Evolutionary conservation across 2,797 vertebrate species (phyloP), one percentile per base, ranked within the genome.

Genomic region (Sebastes diploproa): DNA sequence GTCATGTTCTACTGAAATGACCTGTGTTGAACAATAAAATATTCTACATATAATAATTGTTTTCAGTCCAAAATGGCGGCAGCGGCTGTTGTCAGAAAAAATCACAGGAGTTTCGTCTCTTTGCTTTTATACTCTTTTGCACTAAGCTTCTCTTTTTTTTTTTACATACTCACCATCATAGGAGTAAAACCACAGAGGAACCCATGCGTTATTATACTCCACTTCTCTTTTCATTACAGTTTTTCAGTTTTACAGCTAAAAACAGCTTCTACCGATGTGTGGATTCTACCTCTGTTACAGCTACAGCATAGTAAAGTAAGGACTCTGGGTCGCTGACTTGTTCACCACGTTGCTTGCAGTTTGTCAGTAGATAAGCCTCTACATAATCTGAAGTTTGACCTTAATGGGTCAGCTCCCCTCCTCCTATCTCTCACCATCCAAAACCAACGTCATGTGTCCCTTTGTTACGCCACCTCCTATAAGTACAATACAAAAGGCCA

Each of bases 401-500:
- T 72, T 5, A 77, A 52, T 54, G 63, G 72, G 59, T 80, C 79
- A 50, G 68, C 67, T 74, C 61, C 54, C 55, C 59, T 79, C 69
- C 64, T 81, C 63, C 64, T 72, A 71, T 73, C 75, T 63, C 69
- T 38, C 61, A 56, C 60, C 70, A 38, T 80, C 67, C 72, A 71
- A 77, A 77, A 73, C 72, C 66, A 56, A 54, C 50, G 42, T 86
- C 86, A 86, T 70, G 56, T 65, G 74, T 83, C 55, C 61, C 22
- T 80, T 81, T 86, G 81, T 90, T 87, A 70, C 72, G 12, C 82
- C 86, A 90, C 84, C 72, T 86, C 83, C 71, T 77, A 23, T 78
- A 72, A 88, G 73, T 46, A 78, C 80, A 79, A 89, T 54, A 81
- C 84, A 80, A 83, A 86, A 89, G 85, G 80, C 69, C 82, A 84